These are phyloP conservation scores for Bubalus kerabau DNA, from an alignment of 2,113 vertebrate genomes.

Conservation along the genomic window DNA sequence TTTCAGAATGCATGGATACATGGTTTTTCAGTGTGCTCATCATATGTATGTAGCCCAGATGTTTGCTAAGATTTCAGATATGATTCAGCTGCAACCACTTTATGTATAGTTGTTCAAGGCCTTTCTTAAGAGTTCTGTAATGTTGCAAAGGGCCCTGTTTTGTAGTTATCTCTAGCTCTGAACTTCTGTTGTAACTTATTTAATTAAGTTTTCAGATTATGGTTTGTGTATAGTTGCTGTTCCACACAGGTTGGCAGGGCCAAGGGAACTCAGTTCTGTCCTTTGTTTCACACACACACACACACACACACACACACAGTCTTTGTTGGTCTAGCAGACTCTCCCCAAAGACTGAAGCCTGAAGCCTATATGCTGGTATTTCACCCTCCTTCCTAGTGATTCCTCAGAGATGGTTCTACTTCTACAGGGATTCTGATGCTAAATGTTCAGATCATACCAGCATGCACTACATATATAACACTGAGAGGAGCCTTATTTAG, in stretches of 20 bases:
- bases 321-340: neutral
- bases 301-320: neutral
- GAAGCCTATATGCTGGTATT: neutral
- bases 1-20: neutral
- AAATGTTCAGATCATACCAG: neutral
- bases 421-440: neutral
- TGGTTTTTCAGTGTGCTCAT: neutral
- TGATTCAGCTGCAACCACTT: neutral
- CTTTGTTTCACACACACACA: neutral
- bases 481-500: neutral
- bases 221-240: neutral
- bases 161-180: neutral
- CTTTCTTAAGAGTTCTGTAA: neutral
- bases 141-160: neutral
- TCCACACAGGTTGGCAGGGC: neutral
- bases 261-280: neutral
- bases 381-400: neutral
- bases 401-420: neutral
- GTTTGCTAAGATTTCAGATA: neutral
- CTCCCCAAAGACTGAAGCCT: neutral
- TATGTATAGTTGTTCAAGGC: neutral
- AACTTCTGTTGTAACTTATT: neutral
- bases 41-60: rapidly evolving
- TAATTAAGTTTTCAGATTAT: neutral
- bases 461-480: rapidly evolving